Evolutionary conservation across 2,113 vertebrate genomes (phyloP), one percentile per base, ranked within the genome.

Genomic region (Ariopsis seemanni): DNA sequence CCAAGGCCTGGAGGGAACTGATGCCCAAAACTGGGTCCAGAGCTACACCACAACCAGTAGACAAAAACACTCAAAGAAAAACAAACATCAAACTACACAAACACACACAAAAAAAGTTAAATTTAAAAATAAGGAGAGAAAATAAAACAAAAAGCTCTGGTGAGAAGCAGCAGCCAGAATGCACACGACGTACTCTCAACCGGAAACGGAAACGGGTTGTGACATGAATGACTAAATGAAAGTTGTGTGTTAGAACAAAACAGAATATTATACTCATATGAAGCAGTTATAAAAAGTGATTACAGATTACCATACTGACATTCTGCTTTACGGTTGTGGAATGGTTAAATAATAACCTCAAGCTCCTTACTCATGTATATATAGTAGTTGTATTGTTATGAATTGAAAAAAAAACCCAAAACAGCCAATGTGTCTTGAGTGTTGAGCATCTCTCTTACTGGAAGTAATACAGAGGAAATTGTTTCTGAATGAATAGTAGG

Each of bases 401-500:
- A 25, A n/a, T 63, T 80, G 15, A 0, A 12, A n/a, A 53, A 27
- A n/a, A 77, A 53, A 30, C 4, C 27, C 17, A 63, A 30, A 30
- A 8, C 60, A 17, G 14, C 18, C 6, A 34, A 52, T 20, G 18
- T n/a, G 11, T 60, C 42, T 10, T 57, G 10, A 52, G 18, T n/a
- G 34, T 62, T 62, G 53, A 85, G 71, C 30, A 14, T 55, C 60
- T 69, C 58, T 67, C 12, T 52, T 69, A 69, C n/a, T 34, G 52
- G 48, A 80, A 72, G 1, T 52, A n/a, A 82, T 15, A 50, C 53
- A 67, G 62, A 69, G 67, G 14, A 34, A 83, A 83, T 10, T 25
- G 48, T 77, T 83, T 77, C 42, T 22, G 69, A 87, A 87, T 75
- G 42, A 83, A 65, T 55, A 67, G 52, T 11, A 42, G 78, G 42